These are phyloP conservation scores for Drosophila bifasciata DNA, from an alignment of 1,140 invertebrate species.

Conservation along the genomic window DNA sequence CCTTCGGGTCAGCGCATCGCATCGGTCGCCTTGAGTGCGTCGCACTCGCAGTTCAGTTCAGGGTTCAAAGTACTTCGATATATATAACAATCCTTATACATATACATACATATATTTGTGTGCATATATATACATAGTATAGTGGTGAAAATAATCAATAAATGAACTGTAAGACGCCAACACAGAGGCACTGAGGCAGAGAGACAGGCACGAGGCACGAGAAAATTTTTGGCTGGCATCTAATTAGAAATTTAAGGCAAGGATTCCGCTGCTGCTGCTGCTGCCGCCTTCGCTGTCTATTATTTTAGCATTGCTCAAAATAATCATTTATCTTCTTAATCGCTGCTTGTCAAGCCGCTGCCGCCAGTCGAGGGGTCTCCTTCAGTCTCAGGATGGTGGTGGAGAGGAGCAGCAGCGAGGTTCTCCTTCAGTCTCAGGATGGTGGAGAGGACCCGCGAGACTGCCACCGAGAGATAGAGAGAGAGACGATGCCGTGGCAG, in stretches of 20 bases:
- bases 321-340: slow-evolving; percentile 79
- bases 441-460: not conserved
- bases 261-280: slow-evolving; percentile 3
- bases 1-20: not conserved
- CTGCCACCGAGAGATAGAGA: too few relatives aligned
- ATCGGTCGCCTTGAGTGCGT: slow-evolving; percentile 26
- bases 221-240: slow-evolving; percentile 26
- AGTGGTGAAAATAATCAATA: slow-evolving; percentile 52
- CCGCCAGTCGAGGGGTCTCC: too few relatives aligned
- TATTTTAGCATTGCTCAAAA: slow-evolving; percentile 71
- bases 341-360: slow-evolving; percentile 53
- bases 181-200: slow-evolving; percentile 1
- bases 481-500: slow-evolving; percentile 33
- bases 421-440: too few relatives aligned
- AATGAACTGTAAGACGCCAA: slow-evolving; percentile 3
- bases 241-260: slow-evolving; percentile 70
- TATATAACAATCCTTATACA: slow-evolving; percentile 6
- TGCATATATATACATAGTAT: not conserved
- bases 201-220: not conserved
- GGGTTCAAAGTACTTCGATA: slow-evolving; percentile 30
- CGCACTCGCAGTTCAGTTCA: slow-evolving; percentile 26
- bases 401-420: not conserved
- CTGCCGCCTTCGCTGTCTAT: slow-evolving; percentile 25
- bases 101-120: not conserved
- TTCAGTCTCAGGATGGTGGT: too few relatives aligned